These are phyloP conservation scores for Shinisaurus crocodilurus DNA, from an alignment of 2,113 vertebrate species.

Conservation along the genomic window DNA sequence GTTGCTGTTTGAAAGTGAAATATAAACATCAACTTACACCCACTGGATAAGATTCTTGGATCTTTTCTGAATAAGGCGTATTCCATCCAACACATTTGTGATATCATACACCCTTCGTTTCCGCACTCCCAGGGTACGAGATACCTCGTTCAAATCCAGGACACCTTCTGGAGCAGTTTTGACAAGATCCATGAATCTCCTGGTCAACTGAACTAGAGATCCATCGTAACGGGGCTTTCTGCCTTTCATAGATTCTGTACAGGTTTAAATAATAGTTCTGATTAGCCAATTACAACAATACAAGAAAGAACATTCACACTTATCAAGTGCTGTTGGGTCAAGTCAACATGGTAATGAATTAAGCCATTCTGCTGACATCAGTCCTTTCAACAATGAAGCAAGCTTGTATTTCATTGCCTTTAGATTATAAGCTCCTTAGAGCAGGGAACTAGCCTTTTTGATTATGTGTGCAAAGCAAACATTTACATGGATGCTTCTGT, in stretches of 20 bases:
- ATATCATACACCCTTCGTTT: conserved; percentile 91
- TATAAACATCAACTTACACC: conserved; percentile 84
- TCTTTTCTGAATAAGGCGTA: conserved; percentile 84
- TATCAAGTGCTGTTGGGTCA: background rate
- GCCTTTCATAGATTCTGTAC: conserved; percentile 64
- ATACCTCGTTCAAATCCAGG: conserved; percentile 86
- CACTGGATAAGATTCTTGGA: conserved; percentile 87
- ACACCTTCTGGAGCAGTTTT: conserved; percentile 79
- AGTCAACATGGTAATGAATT: background rate
- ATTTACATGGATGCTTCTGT: background rate
- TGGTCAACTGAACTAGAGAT: conserved; percentile 83
- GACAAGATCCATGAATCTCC: conserved; percentile 88
- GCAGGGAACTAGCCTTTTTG: background rate
- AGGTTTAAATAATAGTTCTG: conserved; percentile 32
- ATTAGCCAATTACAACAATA: background rate
- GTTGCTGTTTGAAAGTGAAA: conserved; percentile 12
- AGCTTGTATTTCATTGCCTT: background rate
- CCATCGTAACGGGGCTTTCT: conserved; percentile 80
- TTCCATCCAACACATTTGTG: conserved; percentile 87
- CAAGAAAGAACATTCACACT: background rate
- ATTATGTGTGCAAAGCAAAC: background rate
- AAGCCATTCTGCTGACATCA: background rate
- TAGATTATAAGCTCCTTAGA: background rate
- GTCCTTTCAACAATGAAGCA: background rate
- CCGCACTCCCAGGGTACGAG: conserved; percentile 78